These are phyloP conservation scores for Drosophila mauritiana DNA, from an alignment of 1,140 invertebrate species.

Conservation along the genomic window DNA sequence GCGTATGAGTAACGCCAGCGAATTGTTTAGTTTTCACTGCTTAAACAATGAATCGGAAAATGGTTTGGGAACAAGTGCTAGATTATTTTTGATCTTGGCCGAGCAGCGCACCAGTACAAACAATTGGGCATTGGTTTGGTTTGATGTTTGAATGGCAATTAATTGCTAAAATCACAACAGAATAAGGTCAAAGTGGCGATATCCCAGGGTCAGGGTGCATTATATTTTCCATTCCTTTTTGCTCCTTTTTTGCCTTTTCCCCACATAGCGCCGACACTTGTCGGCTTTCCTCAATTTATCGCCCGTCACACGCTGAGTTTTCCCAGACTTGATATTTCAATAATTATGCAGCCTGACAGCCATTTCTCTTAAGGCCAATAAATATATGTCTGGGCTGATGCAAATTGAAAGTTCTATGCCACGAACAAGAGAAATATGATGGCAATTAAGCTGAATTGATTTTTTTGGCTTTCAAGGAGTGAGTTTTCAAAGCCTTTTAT, in stretches of 20 bases:
- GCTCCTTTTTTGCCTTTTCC: conserved; percentile 2
- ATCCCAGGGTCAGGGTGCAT: conserved; percentile 32
- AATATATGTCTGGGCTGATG: conserved; percentile 26
- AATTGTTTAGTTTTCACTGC: conserved; percentile 40
- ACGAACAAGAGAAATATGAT: conserved; percentile 21
- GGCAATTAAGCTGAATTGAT: conserved; percentile 17
- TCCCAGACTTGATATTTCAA: conserved; percentile 41
- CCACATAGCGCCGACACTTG: conserved; percentile 28
- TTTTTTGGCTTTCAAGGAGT: background rate
- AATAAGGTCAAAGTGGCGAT: conserved; percentile 62
- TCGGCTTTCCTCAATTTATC: conserved; percentile 53
- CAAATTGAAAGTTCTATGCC: conserved; percentile 40
- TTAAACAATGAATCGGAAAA: conserved; percentile 36
- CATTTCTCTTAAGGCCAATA: conserved; percentile 42
- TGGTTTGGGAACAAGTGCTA: conserved; percentile 24
- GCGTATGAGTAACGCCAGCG: conserved; percentile 69
- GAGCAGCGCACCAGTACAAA: conserved; percentile 42
- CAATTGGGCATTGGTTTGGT: conserved; percentile 43
- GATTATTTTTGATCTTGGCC: conserved; percentile 55
- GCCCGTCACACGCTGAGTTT: conserved; percentile 29
- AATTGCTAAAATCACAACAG: conserved; percentile 55
- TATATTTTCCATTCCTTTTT: conserved; percentile 18
- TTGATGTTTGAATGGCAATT: conserved; percentile 67
- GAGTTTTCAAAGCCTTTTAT: too few relatives aligned
- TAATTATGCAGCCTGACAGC: conserved; percentile 46